Conservation (phyloP, 2,888 invertebrate genomes). For the Leptopilina drosophilae region DNA sequence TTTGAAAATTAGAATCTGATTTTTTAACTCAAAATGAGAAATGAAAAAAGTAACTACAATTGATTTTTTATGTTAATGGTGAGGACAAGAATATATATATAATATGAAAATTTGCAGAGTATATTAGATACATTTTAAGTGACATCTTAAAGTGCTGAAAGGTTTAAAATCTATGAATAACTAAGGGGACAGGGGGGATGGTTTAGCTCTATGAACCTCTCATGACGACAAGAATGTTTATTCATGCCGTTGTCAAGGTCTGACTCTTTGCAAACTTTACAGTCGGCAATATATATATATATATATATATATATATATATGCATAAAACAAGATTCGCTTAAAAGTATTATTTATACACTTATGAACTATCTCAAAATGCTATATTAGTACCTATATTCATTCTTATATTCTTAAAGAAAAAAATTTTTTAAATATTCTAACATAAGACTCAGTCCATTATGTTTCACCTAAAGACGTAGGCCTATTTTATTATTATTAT, state of each 20-base stretch:
- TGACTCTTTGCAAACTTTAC: constrained; percentile 35
- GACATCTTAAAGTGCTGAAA: constrained; percentile 21
- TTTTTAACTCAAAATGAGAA: too few relatives aligned
- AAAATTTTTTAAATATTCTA: too few relatives aligned
- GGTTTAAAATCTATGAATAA: constrained; percentile 37
- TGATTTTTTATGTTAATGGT: background rate
- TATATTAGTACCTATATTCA: background rate
- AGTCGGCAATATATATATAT: constrained; percentile 6
- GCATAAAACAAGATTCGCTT: background rate
- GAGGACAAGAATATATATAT: background rate
- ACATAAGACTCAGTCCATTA: too few relatives aligned
- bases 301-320: background rate
- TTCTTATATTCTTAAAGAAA: background rate
- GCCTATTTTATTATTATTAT: too few relatives aligned
- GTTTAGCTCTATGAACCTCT: constrained; percentile 1
- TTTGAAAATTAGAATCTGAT: too few relatives aligned
- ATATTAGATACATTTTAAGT: constrained; percentile 4
- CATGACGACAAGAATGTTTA: constrained; percentile 36
- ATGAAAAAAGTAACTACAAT: background rate
- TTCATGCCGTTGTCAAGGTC: constrained; percentile 37
- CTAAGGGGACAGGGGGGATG: background rate
- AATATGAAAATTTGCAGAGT: background rate
- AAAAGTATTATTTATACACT: constrained; percentile 35
- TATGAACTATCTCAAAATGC: constrained; percentile 21
- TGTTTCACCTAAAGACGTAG: too few relatives aligned